Conservation (phyloP, 2,888 invertebrate genomes). For the Pharmacophagus antenor region DNA sequence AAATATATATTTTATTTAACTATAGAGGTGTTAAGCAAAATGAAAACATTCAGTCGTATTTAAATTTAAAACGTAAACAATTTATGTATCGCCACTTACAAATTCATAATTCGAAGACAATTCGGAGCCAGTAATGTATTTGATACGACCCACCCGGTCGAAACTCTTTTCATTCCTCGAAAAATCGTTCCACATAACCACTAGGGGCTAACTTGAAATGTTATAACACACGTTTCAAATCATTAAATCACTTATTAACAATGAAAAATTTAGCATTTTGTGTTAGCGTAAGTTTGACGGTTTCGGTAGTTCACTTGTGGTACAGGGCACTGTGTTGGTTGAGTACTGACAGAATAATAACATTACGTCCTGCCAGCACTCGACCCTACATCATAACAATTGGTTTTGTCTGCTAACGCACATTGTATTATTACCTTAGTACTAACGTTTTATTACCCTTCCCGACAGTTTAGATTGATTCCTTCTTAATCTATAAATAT, state of each 20-base stretch:
- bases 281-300: constrained; percentile 41
- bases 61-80: background rate
- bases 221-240: background rate
- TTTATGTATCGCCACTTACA: constrained; percentile 44
- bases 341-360: constrained; percentile 59
- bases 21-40: too few relatives aligned
- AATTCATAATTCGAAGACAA: constrained; percentile 48
- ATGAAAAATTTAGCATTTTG: constrained; percentile 24
- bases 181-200: constrained; percentile 10
- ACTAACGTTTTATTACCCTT: constrained; percentile 4
- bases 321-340: constrained; percentile 47
- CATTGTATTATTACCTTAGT: constrained; percentile 25
- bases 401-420: constrained; percentile 26
- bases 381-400: constrained; percentile 36
- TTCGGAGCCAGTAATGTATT: constrained; percentile 33
- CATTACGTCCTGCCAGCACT: constrained; percentile 55
- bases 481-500: too few relatives aligned
- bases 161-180: constrained; percentile 52
- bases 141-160: constrained; percentile 32
- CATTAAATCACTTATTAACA: constrained; percentile 3
- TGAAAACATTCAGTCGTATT: background rate
- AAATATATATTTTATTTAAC: too few relatives aligned
- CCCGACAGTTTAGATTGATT: background rate
- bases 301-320: constrained; percentile 42
- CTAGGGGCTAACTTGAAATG: constrained; percentile 12